Evolutionary conservation across 2,113 vertebrate genomes (phyloP), one percentile per base, ranked within the genome.

Genomic region (Oncorhynchus masou): DNA sequence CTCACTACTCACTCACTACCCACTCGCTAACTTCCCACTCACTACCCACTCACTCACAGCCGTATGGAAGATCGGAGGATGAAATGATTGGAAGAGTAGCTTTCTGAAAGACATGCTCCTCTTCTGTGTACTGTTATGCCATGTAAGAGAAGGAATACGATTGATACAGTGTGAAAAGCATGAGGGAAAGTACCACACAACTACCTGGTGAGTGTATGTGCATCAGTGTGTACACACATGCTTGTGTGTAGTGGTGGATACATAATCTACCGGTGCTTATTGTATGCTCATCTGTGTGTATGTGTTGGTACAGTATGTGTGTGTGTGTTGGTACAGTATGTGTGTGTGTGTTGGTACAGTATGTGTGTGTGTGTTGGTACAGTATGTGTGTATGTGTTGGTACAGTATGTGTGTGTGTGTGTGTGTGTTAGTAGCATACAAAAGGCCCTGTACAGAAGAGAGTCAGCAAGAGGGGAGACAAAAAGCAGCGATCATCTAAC

Each of bases 391-490:
- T 16, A 45, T 29, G 49, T 49, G 19, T 64, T n/a, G n/a, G n/a
- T n/a, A n/a, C n/a, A n/a, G 34, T 72, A 62, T 60, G 8, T 12
- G 67, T 74, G 51, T 24, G 31, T 71, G 20, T 83, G 51, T 66
- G 57, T 93, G 91, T 93, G 83, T 93, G 73, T 60, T 51, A 62
- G 60, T 65, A 84, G 70, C 45, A 27, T 74, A 31, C 60, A 95
- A 85, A 94, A 95, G 93, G 93, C 90, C 90, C 91, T 65, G 92
- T 91, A 94, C 92, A 92, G 94, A 94, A 93, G 92, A 93, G 88
- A 94, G 93, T 94, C 93, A 94, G 95, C 93, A 93, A 94, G 93
- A 91, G 93, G 80, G 90, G 91, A 94, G 91, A 95, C 95, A 95
- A 95, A 27, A 95, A 95, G 94, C 93, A 91, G 86, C 83, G 76